Percentiles rank a stretch among this genome's conserved stretches.
Conservation (phyloP, 2,888 invertebrate genomes). For the Drosophila tanythrix region DNA sequence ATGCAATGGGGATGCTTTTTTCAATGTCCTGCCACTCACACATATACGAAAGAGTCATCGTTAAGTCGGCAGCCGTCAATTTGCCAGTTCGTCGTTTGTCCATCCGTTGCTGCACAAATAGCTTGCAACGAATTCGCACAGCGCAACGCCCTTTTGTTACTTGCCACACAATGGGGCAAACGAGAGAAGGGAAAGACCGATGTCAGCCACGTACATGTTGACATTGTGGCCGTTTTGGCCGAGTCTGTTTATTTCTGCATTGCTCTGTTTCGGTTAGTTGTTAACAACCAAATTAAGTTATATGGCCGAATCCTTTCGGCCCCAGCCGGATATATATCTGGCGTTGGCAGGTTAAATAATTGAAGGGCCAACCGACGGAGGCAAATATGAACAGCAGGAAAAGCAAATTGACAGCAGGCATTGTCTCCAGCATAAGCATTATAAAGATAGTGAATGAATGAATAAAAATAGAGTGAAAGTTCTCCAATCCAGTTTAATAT, state of each 20-base stretch:
- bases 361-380: background rate
- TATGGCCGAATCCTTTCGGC: constrained; percentile 48
- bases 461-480: background rate
- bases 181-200: background rate
- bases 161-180: constrained; percentile 15
- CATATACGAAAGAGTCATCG: background rate
- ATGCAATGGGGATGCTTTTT: constrained; percentile 72
- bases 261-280: constrained; percentile 59
- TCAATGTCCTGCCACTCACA: constrained; percentile 49
- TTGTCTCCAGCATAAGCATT: background rate
- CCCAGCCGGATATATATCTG: background rate
- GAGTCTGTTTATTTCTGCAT: constrained; percentile 31
- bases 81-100: constrained; percentile 50
- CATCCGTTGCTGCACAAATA: constrained; percentile 25
- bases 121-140: constrained; percentile 45
- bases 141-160: constrained; percentile 49
- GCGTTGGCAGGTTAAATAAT: constrained; percentile 21
- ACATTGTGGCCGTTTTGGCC: constrained; percentile 37
- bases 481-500: background rate
- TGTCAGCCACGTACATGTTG: constrained; percentile 54
- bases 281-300: constrained; percentile 72
- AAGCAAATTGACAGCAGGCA: constrained; percentile 9
- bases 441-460: background rate
- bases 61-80: constrained; percentile 36
- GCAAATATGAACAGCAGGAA: constrained; percentile 1